phyloP scores from a whole-genome alignment of 2,888 invertebrate species.

The Phyllotreta cruciferae region DNA sequence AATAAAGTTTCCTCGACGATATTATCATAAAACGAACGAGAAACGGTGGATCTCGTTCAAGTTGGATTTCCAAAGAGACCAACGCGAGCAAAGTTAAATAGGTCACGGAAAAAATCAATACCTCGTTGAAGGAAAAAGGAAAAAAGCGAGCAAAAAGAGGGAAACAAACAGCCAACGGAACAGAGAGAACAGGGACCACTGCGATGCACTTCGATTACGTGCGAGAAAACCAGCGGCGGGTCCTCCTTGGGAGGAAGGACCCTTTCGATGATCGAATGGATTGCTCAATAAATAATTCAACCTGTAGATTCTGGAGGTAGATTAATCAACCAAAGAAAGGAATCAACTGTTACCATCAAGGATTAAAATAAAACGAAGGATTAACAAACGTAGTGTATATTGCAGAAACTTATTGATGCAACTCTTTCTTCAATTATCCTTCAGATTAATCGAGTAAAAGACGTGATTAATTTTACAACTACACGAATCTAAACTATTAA shows the following conservation, averaged over 20 bases:
- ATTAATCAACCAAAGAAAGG: no score
- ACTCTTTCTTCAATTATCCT: no score
- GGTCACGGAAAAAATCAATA: constrained; percentile 49
- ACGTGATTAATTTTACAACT: no score
- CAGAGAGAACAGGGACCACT: constrained; percentile 27
- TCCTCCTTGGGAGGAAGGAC: background rate
- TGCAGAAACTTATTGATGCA: no score
- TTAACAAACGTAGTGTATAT: no score
- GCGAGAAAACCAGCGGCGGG: constrained; percentile 26
- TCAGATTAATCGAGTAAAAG: no score
- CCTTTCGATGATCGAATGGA: background rate
- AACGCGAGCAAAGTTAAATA: constrained; percentile 36
- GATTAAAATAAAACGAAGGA: no score
- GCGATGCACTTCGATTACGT: constrained; percentile 35
- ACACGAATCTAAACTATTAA: no score
- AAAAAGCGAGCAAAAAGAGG: constrained; percentile 39
- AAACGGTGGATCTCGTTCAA: constrained; percentile 31
- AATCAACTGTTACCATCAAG: no score
- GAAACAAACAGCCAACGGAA: constrained; percentile 37
- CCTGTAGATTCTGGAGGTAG: no score
- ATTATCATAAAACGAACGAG: constrained; percentile 32
- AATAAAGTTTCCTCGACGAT: constrained; percentile 25
- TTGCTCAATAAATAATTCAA: background rate
- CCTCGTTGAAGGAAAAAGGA: constrained; percentile 42
- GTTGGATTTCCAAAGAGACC: constrained; percentile 33